Evolutionary conservation across 2,113 vertebrate species (phyloP).

Genomic region (Lamprotornis superbus): DNA sequence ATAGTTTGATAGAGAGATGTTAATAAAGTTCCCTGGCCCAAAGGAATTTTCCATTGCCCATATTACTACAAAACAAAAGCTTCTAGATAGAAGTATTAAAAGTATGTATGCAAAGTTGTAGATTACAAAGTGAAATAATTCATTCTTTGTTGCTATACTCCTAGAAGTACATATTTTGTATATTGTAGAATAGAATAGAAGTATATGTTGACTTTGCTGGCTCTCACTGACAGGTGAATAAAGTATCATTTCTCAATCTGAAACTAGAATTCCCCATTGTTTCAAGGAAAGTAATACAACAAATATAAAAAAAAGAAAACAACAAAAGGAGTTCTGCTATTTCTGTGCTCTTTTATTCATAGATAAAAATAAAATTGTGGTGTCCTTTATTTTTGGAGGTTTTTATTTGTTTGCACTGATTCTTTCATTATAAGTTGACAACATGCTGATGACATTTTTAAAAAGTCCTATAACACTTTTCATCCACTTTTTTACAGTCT

Average conservation of each 20-base stretch:
- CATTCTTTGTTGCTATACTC: not conserved
- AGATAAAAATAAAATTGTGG: not conserved
- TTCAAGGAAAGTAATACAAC: not conserved
- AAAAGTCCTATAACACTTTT: not conserved
- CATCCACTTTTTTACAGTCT: not conserved
- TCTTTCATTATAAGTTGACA: not conserved
- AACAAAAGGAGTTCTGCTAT: not conserved
- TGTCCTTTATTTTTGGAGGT: rapidly evolving
- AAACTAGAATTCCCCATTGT: not conserved
- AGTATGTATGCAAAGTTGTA: not conserved
- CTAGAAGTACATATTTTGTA: not conserved
- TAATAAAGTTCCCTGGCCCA: not conserved
- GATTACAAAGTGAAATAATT: not conserved
- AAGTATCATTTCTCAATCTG: not conserved
- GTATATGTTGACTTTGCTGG: not conserved
- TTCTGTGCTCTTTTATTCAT: not conserved
- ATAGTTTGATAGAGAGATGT: not conserved
- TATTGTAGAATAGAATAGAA: not conserved
- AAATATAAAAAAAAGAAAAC: not conserved
- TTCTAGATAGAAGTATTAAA: not conserved
- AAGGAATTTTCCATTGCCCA: not conserved
- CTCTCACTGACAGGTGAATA: not conserved
- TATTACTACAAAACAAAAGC: not conserved
- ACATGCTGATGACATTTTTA: not conserved
- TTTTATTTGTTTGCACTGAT: not conserved